A percentile compares a stretch with the other conserved stretches of the same genome.
Evolutionary conservation across 2,888 invertebrate species (phyloP).

Genomic region (Drosophila formosana): DNA sequence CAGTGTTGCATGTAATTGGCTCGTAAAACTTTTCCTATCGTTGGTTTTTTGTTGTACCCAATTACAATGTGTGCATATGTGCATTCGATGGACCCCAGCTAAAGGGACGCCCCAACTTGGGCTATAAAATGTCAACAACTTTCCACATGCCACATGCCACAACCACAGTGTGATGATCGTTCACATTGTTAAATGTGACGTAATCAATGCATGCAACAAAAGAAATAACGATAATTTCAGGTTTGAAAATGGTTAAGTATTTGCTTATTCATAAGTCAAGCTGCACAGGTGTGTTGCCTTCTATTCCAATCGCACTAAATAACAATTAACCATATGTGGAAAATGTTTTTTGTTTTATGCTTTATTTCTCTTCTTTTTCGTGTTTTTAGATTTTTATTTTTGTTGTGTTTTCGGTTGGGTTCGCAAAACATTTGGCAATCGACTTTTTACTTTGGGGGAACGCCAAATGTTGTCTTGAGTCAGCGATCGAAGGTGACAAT

Average conservation of each 20-base stretch:
- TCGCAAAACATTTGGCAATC: slow-evolving; percentile 53
- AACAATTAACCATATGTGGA: slow-evolving; percentile 66
- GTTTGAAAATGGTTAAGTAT: slow-evolving; percentile 28
- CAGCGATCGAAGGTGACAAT: slow-evolving; percentile 43
- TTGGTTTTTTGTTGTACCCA: not conserved
- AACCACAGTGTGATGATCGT: slow-evolving; percentile 26
- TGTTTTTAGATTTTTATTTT: slow-evolving; percentile 18
- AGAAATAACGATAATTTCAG: slow-evolving; percentile 26
- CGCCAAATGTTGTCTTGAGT: slow-evolving; percentile 49
- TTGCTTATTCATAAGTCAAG: slow-evolving; percentile 55
- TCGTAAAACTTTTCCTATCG: slow-evolving; percentile 56
- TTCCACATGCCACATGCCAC: slow-evolving; percentile 22
- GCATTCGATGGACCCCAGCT: slow-evolving; percentile 22
- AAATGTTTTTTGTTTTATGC: slow-evolving; percentile 17
- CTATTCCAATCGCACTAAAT: slow-evolving; percentile 64
- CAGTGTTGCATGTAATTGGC: slow-evolving; percentile 79
- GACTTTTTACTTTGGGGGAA: slow-evolving; percentile 55
- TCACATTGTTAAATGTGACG: slow-evolving; percentile 49
- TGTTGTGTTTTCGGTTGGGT: not conserved
- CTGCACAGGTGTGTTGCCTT: slow-evolving; percentile 60
- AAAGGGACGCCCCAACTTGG: slow-evolving; percentile 7
- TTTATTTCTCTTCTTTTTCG: slow-evolving; percentile 17
- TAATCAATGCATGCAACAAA: slow-evolving; percentile 34
- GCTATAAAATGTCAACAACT: slow-evolving; percentile 55
- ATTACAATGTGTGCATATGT: slow-evolving; percentile 6